Evolutionary conservation across 2,888 invertebrate genomes (phyloP).

Genomic region (Unio delphinus): DNA sequence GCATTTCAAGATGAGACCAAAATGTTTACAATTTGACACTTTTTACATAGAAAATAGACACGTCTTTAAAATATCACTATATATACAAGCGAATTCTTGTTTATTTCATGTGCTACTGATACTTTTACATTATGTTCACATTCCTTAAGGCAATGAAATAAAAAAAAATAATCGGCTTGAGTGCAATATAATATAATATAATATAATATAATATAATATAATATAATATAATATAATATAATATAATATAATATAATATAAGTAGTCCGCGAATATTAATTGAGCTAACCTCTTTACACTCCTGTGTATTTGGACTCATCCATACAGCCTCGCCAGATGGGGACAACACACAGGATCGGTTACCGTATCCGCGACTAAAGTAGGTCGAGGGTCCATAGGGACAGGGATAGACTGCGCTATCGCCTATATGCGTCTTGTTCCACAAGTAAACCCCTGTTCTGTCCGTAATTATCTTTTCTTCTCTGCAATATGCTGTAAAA

Average conservation of each 20-base stretch:
- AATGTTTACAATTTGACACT: too few species aligned
- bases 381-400: slow-evolving; percentile 27
- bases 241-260: neutral
- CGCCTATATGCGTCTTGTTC: slow-evolving; percentile 35
- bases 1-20: too few species aligned
- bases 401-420: slow-evolving; percentile 29
- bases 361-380: slow-evolving; percentile 17
- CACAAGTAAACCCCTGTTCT: slow-evolving; percentile 44
- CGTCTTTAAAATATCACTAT: too few species aligned
- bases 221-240: too few species aligned
- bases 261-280: neutral
- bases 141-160: too few species aligned
- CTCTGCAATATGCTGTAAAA: slow-evolving; percentile 30
- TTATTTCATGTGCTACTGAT: too few species aligned
- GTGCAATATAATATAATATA: too few species aligned
- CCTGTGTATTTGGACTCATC: slow-evolving; percentile 32
- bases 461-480: slow-evolving; percentile 29
- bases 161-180: too few species aligned
- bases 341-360: slow-evolving; percentile 31
- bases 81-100: too few species aligned
- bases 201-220: too few species aligned
- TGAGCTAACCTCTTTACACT: slow-evolving; percentile 40
- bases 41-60: too few species aligned
- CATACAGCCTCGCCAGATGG: slow-evolving; percentile 34
- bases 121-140: too few species aligned